Conservation (phyloP, 2,797 vertebrate genomes). For the Smutsia gigantea region DNA sequence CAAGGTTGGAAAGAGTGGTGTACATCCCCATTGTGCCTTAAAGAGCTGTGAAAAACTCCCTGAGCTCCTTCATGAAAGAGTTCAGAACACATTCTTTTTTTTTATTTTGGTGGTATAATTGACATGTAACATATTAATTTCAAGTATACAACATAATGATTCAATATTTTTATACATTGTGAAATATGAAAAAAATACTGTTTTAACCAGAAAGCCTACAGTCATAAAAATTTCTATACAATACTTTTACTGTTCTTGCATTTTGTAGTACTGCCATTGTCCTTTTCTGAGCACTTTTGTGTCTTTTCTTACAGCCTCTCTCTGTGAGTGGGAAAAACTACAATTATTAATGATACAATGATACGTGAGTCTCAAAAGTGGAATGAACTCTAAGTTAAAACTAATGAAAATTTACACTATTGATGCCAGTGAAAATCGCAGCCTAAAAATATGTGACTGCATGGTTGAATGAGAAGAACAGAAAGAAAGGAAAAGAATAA, state of each 20-base stretch:
- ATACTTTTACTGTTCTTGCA: background rate
- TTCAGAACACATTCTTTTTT: background rate
- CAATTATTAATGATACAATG: slow-evolving; percentile 9
- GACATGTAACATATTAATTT: background rate
- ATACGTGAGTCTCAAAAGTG: slow-evolving; percentile 24
- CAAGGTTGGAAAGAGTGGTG: background rate
- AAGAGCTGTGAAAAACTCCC: background rate
- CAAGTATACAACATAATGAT: background rate
- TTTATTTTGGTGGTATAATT: background rate
- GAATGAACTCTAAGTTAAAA: slow-evolving; percentile 9
- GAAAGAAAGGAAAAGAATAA: background rate
- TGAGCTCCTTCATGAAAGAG: background rate
- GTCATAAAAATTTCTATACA: background rate
- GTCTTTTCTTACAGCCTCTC: background rate
- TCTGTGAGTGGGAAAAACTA: background rate
- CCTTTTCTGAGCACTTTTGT: background rate
- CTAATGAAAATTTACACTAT: background rate
- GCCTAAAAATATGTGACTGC: background rate
- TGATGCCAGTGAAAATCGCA: slow-evolving; percentile 1
- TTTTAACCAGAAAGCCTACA: background rate
- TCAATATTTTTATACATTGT: background rate
- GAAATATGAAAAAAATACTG: background rate
- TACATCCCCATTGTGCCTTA: background rate
- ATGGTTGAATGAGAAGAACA: background rate
- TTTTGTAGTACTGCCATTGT: background rate